phyloP scores from a whole-genome alignment of 2,888 invertebrate species.

The Microplitis deprimator region DNA sequence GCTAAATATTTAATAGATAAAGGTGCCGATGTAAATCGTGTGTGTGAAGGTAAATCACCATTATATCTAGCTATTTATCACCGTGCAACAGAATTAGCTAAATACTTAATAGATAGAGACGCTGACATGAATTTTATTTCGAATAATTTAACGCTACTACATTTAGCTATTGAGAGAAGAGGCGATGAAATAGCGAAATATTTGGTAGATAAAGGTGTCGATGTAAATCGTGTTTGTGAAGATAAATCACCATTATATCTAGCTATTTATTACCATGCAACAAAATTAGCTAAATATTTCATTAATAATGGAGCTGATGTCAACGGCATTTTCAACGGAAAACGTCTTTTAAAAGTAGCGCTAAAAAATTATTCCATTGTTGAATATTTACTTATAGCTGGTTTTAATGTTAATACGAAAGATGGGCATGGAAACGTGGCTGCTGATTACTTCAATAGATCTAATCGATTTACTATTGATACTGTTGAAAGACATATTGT shows the following conservation, averaged over 20 bases:
- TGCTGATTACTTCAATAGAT: background rate
- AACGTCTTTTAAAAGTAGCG: background rate
- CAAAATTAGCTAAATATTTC: no score
- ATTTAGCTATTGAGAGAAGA: no score
- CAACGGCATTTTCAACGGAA: background rate
- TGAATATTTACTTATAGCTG: background rate
- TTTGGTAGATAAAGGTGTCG: no score
- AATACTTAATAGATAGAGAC: no score
- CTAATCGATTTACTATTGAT: background rate
- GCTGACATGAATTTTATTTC: no score
- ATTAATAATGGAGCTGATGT: background rate
- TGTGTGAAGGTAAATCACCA: accelerated
- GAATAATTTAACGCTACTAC: background rate
- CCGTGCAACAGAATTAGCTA: accelerated
- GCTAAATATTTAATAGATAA: background rate
- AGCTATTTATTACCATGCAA: no score
- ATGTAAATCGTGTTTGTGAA: no score
- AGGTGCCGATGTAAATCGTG: background rate
- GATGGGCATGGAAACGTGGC: background rate
- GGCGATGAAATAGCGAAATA: no score
- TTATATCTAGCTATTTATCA: no score
- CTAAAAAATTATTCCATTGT: background rate
- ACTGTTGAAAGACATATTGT: background rate
- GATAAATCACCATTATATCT: background rate
- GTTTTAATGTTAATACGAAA: background rate